phyloP scores from a whole-genome alignment of 53 echinoderm and acorn worm species.

The Astropecten irregularis region DNA sequence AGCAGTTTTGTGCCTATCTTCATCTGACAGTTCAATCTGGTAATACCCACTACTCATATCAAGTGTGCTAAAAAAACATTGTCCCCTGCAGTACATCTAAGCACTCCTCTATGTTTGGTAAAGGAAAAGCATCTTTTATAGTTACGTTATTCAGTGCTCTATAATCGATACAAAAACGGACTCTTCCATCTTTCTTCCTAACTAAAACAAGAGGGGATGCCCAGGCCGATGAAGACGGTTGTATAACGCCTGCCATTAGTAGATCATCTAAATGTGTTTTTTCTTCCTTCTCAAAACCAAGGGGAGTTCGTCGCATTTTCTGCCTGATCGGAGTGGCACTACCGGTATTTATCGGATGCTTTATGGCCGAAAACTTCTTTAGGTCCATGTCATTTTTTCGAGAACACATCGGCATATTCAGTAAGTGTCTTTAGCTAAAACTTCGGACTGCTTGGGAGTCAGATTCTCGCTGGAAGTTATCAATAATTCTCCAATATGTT shows the following conservation, averaged over 20 bases:
- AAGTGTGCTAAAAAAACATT: conserved; percentile 42
- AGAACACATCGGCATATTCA: conserved; percentile 2
- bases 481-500: neutral
- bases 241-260: neutral
- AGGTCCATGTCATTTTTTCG: conserved; percentile 2
- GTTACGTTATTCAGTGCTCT: conserved; percentile 10
- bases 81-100: conserved; percentile 53
- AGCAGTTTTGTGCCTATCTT: conserved; percentile 55
- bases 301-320: conserved; percentile 9
- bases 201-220: neutral
- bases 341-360: neutral
- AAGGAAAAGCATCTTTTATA: neutral
- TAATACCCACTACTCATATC: conserved; percentile 61
- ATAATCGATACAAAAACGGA: neutral
- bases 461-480: neutral
- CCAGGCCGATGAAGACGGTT: neutral
- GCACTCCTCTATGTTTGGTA: conserved; percentile 45
- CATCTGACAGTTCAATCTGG: conserved; percentile 26
- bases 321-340: neutral
- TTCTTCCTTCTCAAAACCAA: conserved; percentile 11
- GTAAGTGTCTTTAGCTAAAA: neutral
- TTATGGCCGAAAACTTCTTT: neutral
- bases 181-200: neutral
- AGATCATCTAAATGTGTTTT: neutral
- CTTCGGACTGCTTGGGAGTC: neutral